These are phyloP conservation scores for Ophthalmolycus amberensis DNA, from an alignment of 2,113 vertebrate genomes.

Conservation along the genomic window DNA sequence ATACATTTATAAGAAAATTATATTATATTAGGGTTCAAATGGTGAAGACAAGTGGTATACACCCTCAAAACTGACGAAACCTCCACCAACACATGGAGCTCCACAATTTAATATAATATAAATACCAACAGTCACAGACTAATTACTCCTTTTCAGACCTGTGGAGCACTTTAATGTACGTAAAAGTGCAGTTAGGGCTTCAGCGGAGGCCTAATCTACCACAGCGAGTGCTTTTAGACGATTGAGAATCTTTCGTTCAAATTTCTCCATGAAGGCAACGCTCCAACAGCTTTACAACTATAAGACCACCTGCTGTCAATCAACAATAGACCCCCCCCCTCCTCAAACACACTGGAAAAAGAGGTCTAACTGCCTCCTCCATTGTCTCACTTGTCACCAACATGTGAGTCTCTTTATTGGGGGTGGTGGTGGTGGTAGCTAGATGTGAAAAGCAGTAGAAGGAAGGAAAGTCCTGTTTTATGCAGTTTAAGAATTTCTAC, in stretches of 20 bases:
- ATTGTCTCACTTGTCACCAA: slow-evolving; percentile 47
- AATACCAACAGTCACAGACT: neutral
- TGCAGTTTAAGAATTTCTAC: neutral
- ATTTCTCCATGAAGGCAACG: slow-evolving; percentile 26
- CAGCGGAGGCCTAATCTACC: neutral
- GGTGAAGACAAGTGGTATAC: neutral
- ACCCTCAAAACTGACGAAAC: neutral
- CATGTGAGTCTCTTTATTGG: neutral
- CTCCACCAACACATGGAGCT: neutral
- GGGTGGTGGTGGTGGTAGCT: neutral
- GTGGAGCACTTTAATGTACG: neutral
- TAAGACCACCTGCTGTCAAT: slow-evolving; percentile 59
- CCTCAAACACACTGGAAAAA: neutral
- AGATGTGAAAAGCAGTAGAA: slow-evolving; percentile 13
- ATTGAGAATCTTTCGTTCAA: slow-evolving; percentile 21
- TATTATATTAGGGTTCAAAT: neutral
- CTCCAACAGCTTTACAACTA: slow-evolving; percentile 41
- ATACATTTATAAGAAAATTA: neutral
- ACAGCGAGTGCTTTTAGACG: neutral
- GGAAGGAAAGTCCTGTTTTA: neutral
- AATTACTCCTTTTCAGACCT: neutral
- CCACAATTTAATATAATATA: neutral
- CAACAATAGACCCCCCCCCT: slow-evolving; percentile 50
- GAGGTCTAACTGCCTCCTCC: slow-evolving; percentile 42
- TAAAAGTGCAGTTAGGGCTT: neutral